These are phyloP conservation scores for Henricia sp. DNA, from an alignment of 53 echinoderm and acorn worm genomes.

Conservation along the genomic window DNA sequence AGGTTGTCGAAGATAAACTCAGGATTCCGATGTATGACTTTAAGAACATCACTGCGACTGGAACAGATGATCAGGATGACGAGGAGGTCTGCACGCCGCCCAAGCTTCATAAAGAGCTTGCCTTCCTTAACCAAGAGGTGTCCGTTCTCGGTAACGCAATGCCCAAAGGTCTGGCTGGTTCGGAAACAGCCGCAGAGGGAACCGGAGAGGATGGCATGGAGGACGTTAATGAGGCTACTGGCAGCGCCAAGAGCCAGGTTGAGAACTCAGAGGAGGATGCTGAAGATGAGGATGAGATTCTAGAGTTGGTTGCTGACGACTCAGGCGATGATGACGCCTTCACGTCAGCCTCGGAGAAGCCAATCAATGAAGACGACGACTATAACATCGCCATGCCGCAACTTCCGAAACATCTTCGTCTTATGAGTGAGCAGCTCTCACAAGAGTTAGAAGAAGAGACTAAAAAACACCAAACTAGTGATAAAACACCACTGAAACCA, in stretches of 20 bases:
- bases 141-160: constrained; percentile 67
- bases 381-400: constrained; percentile 65
- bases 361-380: constrained; percentile 51
- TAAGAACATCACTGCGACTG: constrained; percentile 53
- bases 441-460: constrained; percentile 88
- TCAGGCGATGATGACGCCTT: constrained; percentile 73
- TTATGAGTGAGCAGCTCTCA: constrained; percentile 91
- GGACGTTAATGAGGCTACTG: constrained; percentile 11
- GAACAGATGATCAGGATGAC: constrained; percentile 63
- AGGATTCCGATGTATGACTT: constrained; percentile 57
- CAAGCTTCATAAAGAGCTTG: constrained; percentile 89
- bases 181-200: constrained; percentile 15
- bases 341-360: constrained; percentile 39
- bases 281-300: constrained; percentile 64
- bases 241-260: constrained; percentile 37
- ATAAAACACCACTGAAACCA: constrained; percentile 25
- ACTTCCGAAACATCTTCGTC: constrained; percentile 86
- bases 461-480: constrained; percentile 75
- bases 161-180: constrained; percentile 19
- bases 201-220: constrained; percentile 24
- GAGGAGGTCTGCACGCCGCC: constrained; percentile 87
- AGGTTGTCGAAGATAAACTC: constrained; percentile 26
- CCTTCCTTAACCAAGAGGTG: constrained; percentile 83
- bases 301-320: constrained; percentile 56
- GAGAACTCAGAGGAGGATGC: constrained; percentile 66